Conservation (phyloP, 2,888 invertebrate species). For the Branchipolynoe longqiensis region DNA sequence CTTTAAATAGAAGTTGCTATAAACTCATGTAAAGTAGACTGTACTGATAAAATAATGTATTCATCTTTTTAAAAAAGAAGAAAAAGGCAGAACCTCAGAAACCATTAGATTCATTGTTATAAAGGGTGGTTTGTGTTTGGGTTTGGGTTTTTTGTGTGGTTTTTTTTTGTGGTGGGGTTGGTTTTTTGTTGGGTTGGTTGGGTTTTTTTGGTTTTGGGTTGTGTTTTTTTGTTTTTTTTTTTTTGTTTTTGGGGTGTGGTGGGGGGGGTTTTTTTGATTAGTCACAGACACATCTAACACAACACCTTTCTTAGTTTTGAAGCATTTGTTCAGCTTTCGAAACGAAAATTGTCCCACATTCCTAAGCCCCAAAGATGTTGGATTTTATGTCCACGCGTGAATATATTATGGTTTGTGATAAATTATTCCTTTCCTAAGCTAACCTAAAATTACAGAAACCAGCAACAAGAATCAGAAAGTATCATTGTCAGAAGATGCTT, state of each 20-base stretch:
- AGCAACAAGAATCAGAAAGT: constrained; percentile 23
- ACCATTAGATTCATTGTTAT: not conserved
- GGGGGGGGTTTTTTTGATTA: not conserved
- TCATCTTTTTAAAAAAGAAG: too few relatives aligned
- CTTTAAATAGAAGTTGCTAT: too few relatives aligned
- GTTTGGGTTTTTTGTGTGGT: not conserved
- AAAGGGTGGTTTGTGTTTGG: not conserved
- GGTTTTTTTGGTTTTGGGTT: not conserved
- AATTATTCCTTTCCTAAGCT: not conserved
- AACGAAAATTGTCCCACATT: too few relatives aligned
- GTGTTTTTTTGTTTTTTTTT: not conserved
- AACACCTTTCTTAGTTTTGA: too few relatives aligned
- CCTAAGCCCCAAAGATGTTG: too few relatives aligned
- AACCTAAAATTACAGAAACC: constrained; percentile 21
- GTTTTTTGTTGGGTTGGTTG: not conserved
- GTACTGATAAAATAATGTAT: too few relatives aligned
- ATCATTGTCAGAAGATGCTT: constrained; percentile 10
- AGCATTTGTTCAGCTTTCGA: too few relatives aligned
- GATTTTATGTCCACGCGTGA: too few relatives aligned
- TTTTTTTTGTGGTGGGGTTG: not conserved
- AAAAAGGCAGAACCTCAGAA: too few relatives aligned
- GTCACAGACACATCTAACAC: too few relatives aligned
- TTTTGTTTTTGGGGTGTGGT: not conserved
- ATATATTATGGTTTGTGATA: not conserved
- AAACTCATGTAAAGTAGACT: too few relatives aligned